These are phyloP conservation scores for Heteronetta atricapilla DNA, from an alignment of 2,113 vertebrate species.

Conservation along the genomic window DNA sequence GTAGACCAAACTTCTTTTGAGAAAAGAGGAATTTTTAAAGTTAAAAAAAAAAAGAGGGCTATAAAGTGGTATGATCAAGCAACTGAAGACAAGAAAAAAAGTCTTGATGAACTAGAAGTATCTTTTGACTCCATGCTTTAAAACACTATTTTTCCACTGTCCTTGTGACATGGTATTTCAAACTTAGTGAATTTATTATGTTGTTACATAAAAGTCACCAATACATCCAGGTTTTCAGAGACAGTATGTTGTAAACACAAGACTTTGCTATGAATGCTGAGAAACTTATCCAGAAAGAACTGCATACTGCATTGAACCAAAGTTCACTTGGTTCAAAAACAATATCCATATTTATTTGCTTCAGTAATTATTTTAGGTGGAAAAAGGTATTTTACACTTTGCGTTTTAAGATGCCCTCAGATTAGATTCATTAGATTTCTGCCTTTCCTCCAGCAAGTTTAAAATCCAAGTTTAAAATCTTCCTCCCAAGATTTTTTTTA, in stretches of 20 bases:
- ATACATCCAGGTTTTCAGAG: neutral
- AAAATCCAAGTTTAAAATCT: neutral
- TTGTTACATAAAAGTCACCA: neutral
- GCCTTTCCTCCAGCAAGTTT: neutral
- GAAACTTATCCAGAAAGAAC: neutral
- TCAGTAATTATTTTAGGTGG: neutral
- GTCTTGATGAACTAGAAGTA: neutral
- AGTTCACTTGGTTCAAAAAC: neutral
- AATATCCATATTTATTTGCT: neutral
- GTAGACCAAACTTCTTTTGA: neutral
- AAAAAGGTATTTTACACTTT: neutral
- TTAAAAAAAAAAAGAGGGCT: neutral
- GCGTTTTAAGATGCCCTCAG: neutral
- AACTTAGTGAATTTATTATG: neutral
- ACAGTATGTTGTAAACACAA: neutral
- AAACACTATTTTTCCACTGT: neutral
- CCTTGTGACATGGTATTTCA: fast-evolving
- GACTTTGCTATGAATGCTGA: neutral
- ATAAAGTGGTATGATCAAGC: neutral
- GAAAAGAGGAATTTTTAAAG: neutral
- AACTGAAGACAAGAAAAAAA: neutral
- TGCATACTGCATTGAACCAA: neutral
- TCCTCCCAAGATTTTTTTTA: neutral
- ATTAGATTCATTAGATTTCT: neutral
- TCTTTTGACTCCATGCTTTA: neutral